These are phyloP conservation scores for Apamea crenata DNA, from an alignment of 2,888 invertebrate genomes.

Conservation along the genomic window DNA sequence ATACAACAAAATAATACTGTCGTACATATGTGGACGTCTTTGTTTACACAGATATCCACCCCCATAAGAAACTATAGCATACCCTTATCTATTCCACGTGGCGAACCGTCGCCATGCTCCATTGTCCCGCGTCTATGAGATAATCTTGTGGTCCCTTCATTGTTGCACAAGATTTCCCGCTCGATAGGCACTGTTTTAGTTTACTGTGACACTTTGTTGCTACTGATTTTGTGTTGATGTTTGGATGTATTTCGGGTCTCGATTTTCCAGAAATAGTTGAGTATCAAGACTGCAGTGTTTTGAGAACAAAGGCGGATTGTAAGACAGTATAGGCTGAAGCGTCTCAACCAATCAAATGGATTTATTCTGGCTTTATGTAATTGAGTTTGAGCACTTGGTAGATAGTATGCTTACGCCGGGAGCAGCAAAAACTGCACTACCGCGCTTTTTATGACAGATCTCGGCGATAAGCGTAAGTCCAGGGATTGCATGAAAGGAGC, in stretches of 20 bases:
- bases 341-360: too few species aligned
- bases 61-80: conserved; percentile 23
- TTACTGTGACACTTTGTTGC: conserved; percentile 35
- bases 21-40: not conserved
- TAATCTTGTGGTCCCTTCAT: conserved; percentile 57
- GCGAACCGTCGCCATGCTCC: conserved; percentile 24
- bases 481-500: too few species aligned
- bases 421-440: too few species aligned
- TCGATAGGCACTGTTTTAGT: conserved; percentile 55
- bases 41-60: not conserved
- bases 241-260: conserved; percentile 10
- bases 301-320: not conserved
- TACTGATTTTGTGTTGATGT: conserved; percentile 10
- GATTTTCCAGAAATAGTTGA: not conserved
- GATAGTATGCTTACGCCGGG: too few species aligned
- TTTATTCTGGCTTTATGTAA: too few species aligned
- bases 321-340: not conserved
- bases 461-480: too few species aligned
- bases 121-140: conserved; percentile 41
- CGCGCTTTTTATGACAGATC: too few species aligned
- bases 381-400: too few species aligned
- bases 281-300: not conserved
- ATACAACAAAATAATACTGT: not conserved
- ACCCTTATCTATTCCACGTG: conserved; percentile 60
- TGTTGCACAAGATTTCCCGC: conserved; percentile 54